phyloP scores from a whole-genome alignment of 2,888 invertebrate genomes.

The Steinernema carpocapsae region DNA sequence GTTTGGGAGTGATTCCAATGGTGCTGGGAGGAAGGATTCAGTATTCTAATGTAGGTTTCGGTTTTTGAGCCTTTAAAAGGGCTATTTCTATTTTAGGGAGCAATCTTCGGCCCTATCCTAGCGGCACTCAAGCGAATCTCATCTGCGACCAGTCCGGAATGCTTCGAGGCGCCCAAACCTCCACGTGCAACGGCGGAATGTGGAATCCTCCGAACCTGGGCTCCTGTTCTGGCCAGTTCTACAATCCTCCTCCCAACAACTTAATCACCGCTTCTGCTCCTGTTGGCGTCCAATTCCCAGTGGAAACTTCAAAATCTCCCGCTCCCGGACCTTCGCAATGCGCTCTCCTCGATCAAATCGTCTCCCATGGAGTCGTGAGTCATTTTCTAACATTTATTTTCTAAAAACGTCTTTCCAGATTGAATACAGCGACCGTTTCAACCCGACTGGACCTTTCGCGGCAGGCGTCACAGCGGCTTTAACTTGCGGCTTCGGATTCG shows the following conservation, averaged over 20 bases:
- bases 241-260: conserved; percentile 1
- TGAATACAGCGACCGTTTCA: conserved; percentile 37
- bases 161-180: conserved; percentile 14
- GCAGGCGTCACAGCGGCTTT: conserved; percentile 25
- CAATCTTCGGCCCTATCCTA: conserved; percentile 50
- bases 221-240: conserved; percentile 31
- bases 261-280: not conserved
- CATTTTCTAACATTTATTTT: not conserved
- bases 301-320: not conserved
- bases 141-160: conserved; percentile 49
- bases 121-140: conserved; percentile 51
- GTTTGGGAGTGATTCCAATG: not conserved
- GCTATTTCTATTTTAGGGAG: conserved; percentile 36
- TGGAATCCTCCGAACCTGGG: conserved; percentile 41
- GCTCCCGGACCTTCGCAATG: not conserved
- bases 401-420: conserved; percentile 2
- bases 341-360: not conserved
- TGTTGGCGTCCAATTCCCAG: too few relatives aligned
- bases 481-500: conserved; percentile 33
- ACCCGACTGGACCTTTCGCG: conserved; percentile 35
- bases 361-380: conserved; percentile 30
- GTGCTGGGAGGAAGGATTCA: not conserved
- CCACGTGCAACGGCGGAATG: conserved; percentile 34
- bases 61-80: not conserved
- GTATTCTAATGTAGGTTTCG: conserved; percentile 15